phyloP scores from a whole-genome alignment of 1,140 invertebrate species.

The Drosophila biarmipes region DNA sequence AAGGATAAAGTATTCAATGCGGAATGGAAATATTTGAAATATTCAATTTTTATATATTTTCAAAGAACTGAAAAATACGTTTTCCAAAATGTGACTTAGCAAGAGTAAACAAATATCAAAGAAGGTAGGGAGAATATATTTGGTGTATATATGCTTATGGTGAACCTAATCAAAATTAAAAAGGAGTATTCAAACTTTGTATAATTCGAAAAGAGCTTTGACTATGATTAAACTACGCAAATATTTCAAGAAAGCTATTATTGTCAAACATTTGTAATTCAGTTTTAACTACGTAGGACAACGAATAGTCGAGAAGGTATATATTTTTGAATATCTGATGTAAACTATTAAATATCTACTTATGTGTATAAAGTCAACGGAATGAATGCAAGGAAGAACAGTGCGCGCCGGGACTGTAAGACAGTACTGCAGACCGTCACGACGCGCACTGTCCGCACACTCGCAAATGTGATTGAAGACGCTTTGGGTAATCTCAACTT shows the following conservation, averaged over 20 bases:
- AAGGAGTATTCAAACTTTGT: background rate
- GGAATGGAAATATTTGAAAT: conserved; percentile 4
- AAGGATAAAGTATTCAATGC: background rate
- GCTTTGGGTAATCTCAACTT: conserved; percentile 57
- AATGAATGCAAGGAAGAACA: conserved; percentile 10
- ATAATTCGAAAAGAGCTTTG: too few species aligned
- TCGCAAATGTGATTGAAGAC: conserved; percentile 63
- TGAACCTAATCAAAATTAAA: background rate
- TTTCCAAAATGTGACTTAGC: conserved; percentile 15
- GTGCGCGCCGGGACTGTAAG: conserved; percentile 4
- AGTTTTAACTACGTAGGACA: background rate
- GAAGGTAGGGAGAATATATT: background rate
- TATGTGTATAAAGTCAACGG: conserved; percentile 22
- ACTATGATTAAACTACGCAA: background rate
- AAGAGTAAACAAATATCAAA: background rate
- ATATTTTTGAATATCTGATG: conserved; percentile 24
- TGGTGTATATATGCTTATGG: background rate
- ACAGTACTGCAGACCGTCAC: background rate
- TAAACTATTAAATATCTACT: conserved; percentile 20
- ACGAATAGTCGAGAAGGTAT: background rate
- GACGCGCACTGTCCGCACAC: conserved; percentile 8
- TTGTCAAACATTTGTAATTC: conserved; percentile 25
- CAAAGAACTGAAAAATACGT: conserved; percentile 9
- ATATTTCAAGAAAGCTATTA: conserved; percentile 3
- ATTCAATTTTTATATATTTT: conserved; percentile 1